Evolutionary conservation across 2,888 invertebrate species (phyloP), one percentile per base, ranked within the genome.

Genomic region (Syrista parreyssii): DNA sequence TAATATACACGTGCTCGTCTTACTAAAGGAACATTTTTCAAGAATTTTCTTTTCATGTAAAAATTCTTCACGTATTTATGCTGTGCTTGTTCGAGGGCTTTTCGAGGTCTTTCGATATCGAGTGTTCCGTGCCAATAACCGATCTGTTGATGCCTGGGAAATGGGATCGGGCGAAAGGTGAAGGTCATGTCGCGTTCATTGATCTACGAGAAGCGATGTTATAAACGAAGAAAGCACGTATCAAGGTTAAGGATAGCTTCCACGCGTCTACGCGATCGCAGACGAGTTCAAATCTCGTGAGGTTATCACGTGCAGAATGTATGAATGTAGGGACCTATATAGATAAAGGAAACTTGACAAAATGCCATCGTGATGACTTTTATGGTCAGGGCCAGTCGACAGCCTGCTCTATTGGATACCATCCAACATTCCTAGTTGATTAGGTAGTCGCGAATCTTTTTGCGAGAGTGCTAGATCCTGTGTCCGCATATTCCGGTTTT

Each of bases 321-420:
- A 80, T 80, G 81, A 83, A 84, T 81, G 78, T 76, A 78, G 75
- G 73, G 75, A 55, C 32, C 74, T 68, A 68, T 32, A 75, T 23
- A 72, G 74, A 36, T 78, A 82, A 84, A 83, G 30, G 0, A 78
- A 81, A 79, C 75, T 89, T 90, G 91, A 87, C 88, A 86, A 79
- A 74, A 78, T 89, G 90, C 91, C 90, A 89, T 83, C 79, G 79
- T 80, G 81, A 79, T 81, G 80, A 80, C 90, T 86, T 89, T 88
- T 89, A 89, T 89, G 90, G 88, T 85, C 87, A 88, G 86, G 86
- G 88, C 83, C 15, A 40, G 73, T 35, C 40, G 35, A 9, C 75
- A 79, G 31, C 40, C 36, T 3, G 74, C 75, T 12, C 40, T 34
- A 79, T 79, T 6, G 32, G 75, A 12, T n/a, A 68, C 11, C 73